Conservation (phyloP, 2,113 vertebrate species). For the Melanotaenia duboulayi region DNA sequence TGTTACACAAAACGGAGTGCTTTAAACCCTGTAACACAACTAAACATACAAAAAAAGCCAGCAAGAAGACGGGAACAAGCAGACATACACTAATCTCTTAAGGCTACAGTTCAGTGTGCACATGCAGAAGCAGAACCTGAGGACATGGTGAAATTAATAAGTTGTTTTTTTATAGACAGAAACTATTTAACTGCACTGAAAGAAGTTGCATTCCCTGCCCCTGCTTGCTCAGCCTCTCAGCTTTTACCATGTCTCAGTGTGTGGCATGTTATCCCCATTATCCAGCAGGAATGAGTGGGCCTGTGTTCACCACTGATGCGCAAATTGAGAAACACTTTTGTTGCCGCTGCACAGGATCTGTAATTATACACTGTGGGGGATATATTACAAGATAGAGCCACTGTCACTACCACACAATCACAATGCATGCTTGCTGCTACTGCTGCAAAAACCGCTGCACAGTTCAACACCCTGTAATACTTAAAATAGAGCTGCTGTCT, state of each 20-base stretch:
- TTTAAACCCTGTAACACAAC: neutral
- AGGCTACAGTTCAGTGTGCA: conserved; percentile 29
- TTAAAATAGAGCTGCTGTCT: conserved; percentile 12
- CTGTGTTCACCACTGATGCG: conserved; percentile 24
- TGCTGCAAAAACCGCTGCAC: conserved; percentile 11
- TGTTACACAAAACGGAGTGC: neutral
- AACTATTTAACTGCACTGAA: conserved; percentile 8
- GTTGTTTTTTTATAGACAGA: conserved; percentile 1
- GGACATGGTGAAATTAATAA: conserved; percentile 1
- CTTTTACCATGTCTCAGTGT: conserved; percentile 12
- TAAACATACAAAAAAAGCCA: conserved; percentile 7
- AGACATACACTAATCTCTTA: conserved; percentile 19
- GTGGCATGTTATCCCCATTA: conserved; percentile 38
- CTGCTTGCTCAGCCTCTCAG: conserved; percentile 14
- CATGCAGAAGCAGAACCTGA: conserved; percentile 27
- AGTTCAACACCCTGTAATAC: conserved; percentile 14
- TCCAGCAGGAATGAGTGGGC: conserved; percentile 30
- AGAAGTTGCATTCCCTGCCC: neutral
- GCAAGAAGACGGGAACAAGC: conserved; percentile 12
- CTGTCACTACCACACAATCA: conserved; percentile 19
- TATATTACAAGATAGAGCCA: conserved; percentile 5
- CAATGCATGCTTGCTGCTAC: conserved; percentile 4
- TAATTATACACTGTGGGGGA: conserved; percentile 63
- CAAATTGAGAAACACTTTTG: conserved; percentile 45
- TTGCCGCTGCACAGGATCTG: conserved; percentile 52